phyloP scores from a whole-genome alignment of 2,888 invertebrate genomes.

The Tipula unca region DNA sequence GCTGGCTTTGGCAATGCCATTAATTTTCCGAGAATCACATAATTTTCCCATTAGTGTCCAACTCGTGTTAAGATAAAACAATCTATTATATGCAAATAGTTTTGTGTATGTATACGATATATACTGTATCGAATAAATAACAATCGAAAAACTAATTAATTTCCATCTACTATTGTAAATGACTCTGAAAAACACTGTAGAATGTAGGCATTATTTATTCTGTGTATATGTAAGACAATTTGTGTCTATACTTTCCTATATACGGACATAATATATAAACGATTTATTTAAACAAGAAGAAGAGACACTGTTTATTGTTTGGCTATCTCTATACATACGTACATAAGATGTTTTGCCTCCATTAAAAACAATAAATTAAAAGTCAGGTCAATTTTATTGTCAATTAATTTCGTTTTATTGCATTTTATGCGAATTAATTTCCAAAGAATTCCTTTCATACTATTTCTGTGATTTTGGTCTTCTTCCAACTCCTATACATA shows the following conservation, averaged over 20 bases:
- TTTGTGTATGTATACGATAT: no score
- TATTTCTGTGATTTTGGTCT: not conserved
- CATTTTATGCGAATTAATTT: conserved; percentile 14
- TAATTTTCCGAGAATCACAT: no score
- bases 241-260: not conserved
- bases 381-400: conserved; percentile 14
- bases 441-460: not conserved
- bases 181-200: not conserved
- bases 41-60: no score
- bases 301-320: not conserved
- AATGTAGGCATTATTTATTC: not conserved
- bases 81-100: no score
- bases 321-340: not conserved
- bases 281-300: not conserved
- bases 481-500: not conserved
- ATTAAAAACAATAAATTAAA: not conserved
- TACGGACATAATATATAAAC: not conserved
- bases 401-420: conserved; percentile 1
- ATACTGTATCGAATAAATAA: not conserved
- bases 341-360: not conserved
- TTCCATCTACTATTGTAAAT: not conserved
- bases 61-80: no score
- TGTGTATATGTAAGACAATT: not conserved
- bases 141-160: not conserved
- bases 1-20: no score